Percentiles rank a stretch among this genome's conserved stretches.
These are phyloP conservation scores for Fringilla coelebs DNA, from an alignment of 2,797 vertebrate species.

Conservation along the genomic window DNA sequence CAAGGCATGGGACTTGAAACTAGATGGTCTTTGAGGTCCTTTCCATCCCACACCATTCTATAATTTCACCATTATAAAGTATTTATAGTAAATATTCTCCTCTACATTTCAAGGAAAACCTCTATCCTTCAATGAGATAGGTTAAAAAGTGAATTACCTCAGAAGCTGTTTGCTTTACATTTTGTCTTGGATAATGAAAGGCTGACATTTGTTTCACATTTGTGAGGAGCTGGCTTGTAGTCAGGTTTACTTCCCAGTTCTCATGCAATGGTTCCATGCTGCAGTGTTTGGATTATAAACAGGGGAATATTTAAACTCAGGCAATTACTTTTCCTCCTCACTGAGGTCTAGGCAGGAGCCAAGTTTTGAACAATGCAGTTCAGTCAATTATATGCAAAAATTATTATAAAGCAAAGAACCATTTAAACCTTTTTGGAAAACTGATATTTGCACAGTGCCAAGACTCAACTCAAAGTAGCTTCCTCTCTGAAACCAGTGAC, in stretches of 20 bases:
- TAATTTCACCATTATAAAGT: not conserved
- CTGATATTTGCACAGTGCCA: not conserved
- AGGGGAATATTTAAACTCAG: conserved; percentile 57
- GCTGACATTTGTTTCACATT: conserved; percentile 63
- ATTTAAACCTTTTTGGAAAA: conserved; percentile 13
- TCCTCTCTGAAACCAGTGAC: not conserved
- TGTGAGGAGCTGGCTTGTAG: conserved; percentile 31
- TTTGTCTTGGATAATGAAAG: not conserved
- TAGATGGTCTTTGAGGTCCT: not conserved
- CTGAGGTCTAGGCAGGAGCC: conserved; percentile 34
- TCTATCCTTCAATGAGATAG: not conserved
- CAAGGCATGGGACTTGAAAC: not conserved
- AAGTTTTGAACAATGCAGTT: conserved; percentile 56
- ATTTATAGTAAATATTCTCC: not conserved
- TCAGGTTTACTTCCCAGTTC: conserved; percentile 53
- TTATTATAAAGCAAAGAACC: not conserved
- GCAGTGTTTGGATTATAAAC: conserved; percentile 38
- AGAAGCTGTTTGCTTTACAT: not conserved
- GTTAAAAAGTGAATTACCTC: not conserved
- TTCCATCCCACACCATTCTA: not conserved
- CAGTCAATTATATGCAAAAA: conserved; percentile 56
- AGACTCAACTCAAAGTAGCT: not conserved
- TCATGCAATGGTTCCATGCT: conserved; percentile 30
- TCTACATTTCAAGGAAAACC: not conserved
- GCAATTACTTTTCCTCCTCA: conserved; percentile 46